Conservation (phyloP, 2,888 invertebrate genomes). For the Lymantria monacha region DNA sequence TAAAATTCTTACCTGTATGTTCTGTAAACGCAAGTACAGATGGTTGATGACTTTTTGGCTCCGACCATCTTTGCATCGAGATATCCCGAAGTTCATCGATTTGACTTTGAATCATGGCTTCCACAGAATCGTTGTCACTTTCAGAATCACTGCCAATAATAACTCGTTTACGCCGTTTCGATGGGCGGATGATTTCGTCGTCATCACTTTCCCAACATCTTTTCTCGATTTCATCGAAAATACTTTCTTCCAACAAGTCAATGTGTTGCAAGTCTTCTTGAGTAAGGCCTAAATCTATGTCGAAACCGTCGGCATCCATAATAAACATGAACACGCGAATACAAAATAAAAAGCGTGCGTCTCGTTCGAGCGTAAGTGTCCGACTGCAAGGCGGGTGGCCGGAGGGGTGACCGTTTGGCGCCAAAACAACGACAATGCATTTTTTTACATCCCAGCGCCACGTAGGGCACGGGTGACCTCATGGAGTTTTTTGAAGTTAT, state of each 20-base stretch:
- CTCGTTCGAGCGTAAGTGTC: too few relatives aligned
- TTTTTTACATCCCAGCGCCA: too few relatives aligned
- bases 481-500: too few relatives aligned
- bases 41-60: constrained; percentile 5
- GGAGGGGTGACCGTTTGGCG: too few relatives aligned
- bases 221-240: background rate
- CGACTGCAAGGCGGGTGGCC: too few relatives aligned
- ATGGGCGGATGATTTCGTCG: background rate
- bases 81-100: too few relatives aligned
- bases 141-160: constrained; percentile 4
- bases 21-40: constrained; percentile 8
- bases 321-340: too few relatives aligned
- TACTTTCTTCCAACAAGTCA: background rate
- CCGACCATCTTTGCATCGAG: constrained; percentile 4
- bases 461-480: too few relatives aligned
- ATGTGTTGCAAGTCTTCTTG: constrained; percentile 2
- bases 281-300: constrained; percentile 3
- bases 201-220: background rate
- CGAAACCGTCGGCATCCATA: too few relatives aligned
- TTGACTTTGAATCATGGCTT: constrained; percentile 2
- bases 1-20: too few relatives aligned
- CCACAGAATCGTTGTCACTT: constrained; percentile 7
- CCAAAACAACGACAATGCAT: too few relatives aligned
- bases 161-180: constrained; percentile 1
- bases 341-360: too few relatives aligned